Conservation (phyloP, 2,797 vertebrate genomes). For the Cryptoprocta ferox region DNA sequence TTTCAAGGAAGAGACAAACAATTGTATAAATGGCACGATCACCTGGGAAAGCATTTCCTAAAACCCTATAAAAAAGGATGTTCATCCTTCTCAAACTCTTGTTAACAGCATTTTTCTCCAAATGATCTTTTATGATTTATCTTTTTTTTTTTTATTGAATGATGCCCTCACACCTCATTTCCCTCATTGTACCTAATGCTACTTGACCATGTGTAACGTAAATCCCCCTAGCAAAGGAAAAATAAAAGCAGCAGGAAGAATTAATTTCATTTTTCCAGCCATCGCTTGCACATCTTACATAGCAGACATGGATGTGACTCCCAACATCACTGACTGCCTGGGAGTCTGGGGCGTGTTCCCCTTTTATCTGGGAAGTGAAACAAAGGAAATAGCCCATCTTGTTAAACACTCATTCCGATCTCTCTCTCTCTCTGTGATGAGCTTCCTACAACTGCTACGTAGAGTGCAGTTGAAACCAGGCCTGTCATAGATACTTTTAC, state of each 20-base stretch:
- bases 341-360: conserved; percentile 31
- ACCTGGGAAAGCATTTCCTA: conserved; percentile 64
- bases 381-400: conserved; percentile 77
- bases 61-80: conserved; percentile 65
- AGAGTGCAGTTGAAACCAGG: conserved; percentile 83
- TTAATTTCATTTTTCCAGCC: conserved; percentile 59
- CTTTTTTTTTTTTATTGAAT: conserved; percentile 76
- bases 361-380: conserved; percentile 68
- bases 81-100: conserved; percentile 65
- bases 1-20: conserved; percentile 67
- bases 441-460: conserved; percentile 75
- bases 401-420: conserved; percentile 83
- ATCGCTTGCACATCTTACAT: not conserved
- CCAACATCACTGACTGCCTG: not conserved
- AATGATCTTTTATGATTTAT: conserved; percentile 75
- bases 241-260: conserved; percentile 64
- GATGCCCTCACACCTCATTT: conserved; percentile 75
- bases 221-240: conserved; percentile 58
- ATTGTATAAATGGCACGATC: conserved; percentile 61
- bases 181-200: conserved; percentile 59
- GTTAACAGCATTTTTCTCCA: conserved; percentile 72
- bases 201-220: conserved; percentile 62
- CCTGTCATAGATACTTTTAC: conserved; percentile 80
- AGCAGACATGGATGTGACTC: not conserved
- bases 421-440: conserved; percentile 74